Evolutionary conservation across 1,140 invertebrate species (phyloP).

Genomic region (Eciton burchellii): DNA sequence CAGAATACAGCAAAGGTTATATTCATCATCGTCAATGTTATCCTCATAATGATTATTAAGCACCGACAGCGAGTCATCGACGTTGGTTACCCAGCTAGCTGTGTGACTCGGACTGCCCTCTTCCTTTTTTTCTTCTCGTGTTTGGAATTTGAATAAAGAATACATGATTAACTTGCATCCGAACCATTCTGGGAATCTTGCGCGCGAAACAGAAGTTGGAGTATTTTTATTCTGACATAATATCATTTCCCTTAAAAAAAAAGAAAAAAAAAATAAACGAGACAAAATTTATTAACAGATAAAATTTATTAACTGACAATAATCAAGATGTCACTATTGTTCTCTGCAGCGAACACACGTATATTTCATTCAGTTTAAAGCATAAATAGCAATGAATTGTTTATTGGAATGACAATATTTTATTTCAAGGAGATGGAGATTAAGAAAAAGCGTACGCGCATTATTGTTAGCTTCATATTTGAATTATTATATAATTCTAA

Average conservation of each 20-base stretch:
- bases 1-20: background rate
- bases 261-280: too few species aligned
- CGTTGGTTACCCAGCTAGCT: conserved; percentile 30
- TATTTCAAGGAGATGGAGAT: too few species aligned
- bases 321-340: conserved; percentile 23
- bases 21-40: conserved; percentile 33
- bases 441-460: too few species aligned
- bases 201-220: conserved; percentile 42
- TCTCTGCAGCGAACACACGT: too few species aligned
- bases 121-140: conserved; percentile 22
- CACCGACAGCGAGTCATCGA: conserved; percentile 34
- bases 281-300: conserved; percentile 20
- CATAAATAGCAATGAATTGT: background rate
- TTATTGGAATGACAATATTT: too few species aligned
- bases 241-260: too few species aligned
- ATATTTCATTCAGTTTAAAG: too few species aligned
- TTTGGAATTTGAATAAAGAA: conserved; percentile 43
- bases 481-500: too few species aligned
- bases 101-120: conserved; percentile 29
- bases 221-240: conserved; percentile 10
- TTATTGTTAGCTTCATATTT: too few species aligned
- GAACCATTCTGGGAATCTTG: conserved; percentile 46
- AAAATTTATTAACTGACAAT: conserved; percentile 13
- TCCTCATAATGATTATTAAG: conserved; percentile 27
- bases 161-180: conserved; percentile 15